Base-by-base conservation (phyloP, 2,888 invertebrate species). In the Bruchidius siliquastri region DNA sequence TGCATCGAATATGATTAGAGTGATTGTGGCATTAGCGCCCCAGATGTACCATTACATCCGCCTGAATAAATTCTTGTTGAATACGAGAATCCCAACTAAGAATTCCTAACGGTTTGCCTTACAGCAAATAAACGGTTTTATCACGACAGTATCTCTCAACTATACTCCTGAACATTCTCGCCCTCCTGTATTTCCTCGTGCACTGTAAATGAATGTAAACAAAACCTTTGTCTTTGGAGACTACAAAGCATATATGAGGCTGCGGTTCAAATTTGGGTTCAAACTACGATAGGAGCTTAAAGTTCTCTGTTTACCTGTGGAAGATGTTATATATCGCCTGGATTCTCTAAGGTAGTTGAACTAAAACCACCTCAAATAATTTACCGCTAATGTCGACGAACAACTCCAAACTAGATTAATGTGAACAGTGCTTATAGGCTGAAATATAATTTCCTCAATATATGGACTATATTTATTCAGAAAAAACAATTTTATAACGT, bases 311-410 rank as follows among this genome's bases (percentile, higher is more conserved):
- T 77, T 77, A 74, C 77, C 71, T 70, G 68, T 21, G 73, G 73
- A 74, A 73, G 74, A 77, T 72, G 74, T 77, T 74, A 74, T 49
- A 49, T 49, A 74, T 75, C 73, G 72, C 71, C 74, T 73, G 73
- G 75, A 75, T 75, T 73, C 75, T 72, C 70, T 72, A 71, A 75
- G 75, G 73, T 75, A 71, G 74, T 76, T 75, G 73, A 76, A 71
- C 73, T 70, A 49, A 71, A 76, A 75, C 76, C 74, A 75, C 76
- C 75, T 74, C 72, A 75, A 75, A 75, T 75, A 75, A 74, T 74
- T 75, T 75, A 75, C 72, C 49, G 75, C 72, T 49, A 73, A 74
- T 76, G 75, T 75, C 73, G 73, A 74, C 74, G 72, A 74, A 73
- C 72, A 75, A 73, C 74, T 73, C 74, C 72, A 21, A 75, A 76